Conservation (phyloP, 2,113 vertebrate species). For the human region DNA sequence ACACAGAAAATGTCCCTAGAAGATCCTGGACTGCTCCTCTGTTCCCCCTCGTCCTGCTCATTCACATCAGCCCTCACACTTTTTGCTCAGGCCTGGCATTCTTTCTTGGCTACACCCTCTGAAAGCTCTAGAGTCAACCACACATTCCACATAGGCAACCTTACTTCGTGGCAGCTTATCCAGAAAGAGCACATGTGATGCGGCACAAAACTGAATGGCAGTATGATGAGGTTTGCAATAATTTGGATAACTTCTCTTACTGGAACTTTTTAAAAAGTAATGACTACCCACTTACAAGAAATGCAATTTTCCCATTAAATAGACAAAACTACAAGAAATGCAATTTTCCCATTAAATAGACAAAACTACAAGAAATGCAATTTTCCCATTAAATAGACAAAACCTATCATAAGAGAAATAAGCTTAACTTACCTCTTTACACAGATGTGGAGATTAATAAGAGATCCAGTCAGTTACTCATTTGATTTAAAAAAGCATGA, state of each 20-base stretch:
- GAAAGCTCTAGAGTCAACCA: neutral
- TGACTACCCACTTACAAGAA: neutral
- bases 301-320: neutral
- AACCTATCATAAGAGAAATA: slow-evolving; percentile 58
- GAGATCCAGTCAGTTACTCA: slow-evolving; percentile 39
- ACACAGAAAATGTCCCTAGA: neutral
- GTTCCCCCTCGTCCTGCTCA: fast-evolving
- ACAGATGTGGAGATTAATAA: slow-evolving; percentile 44
- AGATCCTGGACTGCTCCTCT: neutral
- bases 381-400: neutral
- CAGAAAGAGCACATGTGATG: neutral
- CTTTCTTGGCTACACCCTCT: neutral
- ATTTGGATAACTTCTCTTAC: neutral
- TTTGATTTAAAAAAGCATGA: slow-evolving; percentile 52
- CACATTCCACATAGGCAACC: neutral
- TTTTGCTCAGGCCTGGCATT: neutral
- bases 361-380: neutral
- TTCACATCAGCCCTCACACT: neutral
- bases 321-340: neutral
- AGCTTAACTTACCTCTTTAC: slow-evolving; percentile 75
- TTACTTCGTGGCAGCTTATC: neutral
- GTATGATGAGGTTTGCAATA: neutral
- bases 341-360: neutral
- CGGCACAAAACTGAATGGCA: neutral
- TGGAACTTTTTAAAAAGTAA: slow-evolving; percentile 15